Evolutionary conservation across 1,140 invertebrate species (phyloP).

Genomic region (Bombyx mandarina): DNA sequence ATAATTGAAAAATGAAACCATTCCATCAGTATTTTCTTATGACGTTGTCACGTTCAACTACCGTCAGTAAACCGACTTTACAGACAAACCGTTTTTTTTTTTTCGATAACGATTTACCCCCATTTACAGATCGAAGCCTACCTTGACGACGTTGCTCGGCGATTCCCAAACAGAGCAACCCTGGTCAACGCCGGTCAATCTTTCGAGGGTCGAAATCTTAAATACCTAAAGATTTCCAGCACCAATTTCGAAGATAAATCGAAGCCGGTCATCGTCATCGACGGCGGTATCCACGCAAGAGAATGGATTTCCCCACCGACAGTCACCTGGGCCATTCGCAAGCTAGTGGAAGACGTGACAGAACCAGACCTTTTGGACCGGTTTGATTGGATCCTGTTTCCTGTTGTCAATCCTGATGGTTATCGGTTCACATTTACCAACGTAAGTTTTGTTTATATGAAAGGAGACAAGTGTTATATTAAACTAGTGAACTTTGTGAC

Average conservation of each 20-base stretch:
- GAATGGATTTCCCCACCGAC: constrained; percentile 75
- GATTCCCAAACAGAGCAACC: constrained; percentile 51
- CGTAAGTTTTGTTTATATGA: constrained; percentile 15
- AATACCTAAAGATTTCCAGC: constrained; percentile 35
- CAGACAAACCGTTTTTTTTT: no score
- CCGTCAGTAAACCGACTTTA: no score
- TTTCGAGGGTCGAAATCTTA: constrained; percentile 63
- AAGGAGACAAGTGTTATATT: no score
- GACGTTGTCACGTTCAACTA: no score
- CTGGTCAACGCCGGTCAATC: constrained; percentile 59
- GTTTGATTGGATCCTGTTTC: constrained; percentile 57
- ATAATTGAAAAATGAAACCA: no score
- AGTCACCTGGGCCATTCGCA: constrained; percentile 64
- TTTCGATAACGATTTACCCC: no score
- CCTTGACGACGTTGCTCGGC: constrained; percentile 55
- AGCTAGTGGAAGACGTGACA: constrained; percentile 56
- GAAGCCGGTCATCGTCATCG: constrained; percentile 39
- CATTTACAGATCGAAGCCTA: constrained; percentile 59
- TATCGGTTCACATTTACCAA: constrained; percentile 42
- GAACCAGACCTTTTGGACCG: constrained; percentile 59
- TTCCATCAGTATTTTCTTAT: no score
- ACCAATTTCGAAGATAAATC: constrained; percentile 22
- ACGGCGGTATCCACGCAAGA: constrained; percentile 67
- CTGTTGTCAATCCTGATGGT: constrained; percentile 72
- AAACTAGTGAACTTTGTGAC: no score